A percentile compares a stretch with the other conserved stretches of the same genome.
These are phyloP conservation scores for Elgaria multicarinata DNA, from an alignment of 2,113 vertebrate species.

Conservation along the genomic window DNA sequence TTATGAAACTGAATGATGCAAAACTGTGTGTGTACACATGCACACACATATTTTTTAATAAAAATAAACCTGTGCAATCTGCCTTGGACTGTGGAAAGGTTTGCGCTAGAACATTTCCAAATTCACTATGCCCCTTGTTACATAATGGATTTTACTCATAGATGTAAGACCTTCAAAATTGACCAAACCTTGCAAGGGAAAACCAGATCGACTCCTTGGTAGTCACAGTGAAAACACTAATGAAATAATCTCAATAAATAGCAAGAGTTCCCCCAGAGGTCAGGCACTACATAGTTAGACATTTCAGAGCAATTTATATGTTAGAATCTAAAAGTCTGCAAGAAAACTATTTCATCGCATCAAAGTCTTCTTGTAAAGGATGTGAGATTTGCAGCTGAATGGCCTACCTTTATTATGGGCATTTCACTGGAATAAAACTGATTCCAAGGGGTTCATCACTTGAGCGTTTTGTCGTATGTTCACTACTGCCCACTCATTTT, in stretches of 20 bases:
- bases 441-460: constrained; percentile 23
- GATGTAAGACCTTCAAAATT: constrained; percentile 55
- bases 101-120: constrained; percentile 40
- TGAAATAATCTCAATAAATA: constrained; percentile 58
- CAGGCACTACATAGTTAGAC: constrained; percentile 30
- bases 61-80: constrained; percentile 23
- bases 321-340: constrained; percentile 49
- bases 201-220: constrained; percentile 66
- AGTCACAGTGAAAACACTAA: constrained; percentile 58
- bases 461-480: too few relatives aligned
- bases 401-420: background rate
- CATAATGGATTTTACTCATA: constrained; percentile 37
- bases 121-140: constrained; percentile 41
- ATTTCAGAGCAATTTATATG: constrained; percentile 46
- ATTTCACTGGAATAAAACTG: background rate
- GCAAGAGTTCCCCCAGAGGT: constrained; percentile 41
- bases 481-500: too few relatives aligned
- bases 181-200: constrained; percentile 51
- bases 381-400: constrained; percentile 14
- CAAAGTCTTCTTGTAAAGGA: constrained; percentile 25
- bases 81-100: constrained; percentile 41
- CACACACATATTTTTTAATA: background rate
- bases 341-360: constrained; percentile 9
- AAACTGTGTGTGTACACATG: background rate
- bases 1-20: constrained; percentile 23